Evolutionary conservation across 2,888 invertebrate species (phyloP), one percentile per base, ranked within the genome.

Genomic region (Eupithecia pulchellata): DNA sequence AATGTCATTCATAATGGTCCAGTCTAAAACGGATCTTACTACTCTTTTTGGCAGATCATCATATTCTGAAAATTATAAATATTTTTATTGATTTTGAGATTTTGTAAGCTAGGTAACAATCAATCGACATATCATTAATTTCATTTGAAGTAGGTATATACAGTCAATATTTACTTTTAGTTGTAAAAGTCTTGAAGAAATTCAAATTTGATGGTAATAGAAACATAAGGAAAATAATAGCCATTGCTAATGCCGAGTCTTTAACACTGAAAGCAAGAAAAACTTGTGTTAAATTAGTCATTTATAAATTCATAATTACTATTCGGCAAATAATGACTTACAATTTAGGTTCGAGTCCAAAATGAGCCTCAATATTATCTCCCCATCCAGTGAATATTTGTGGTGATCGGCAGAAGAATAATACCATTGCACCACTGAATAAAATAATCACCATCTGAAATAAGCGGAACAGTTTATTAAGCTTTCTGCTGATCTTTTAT

Each of bases 361-460:
- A 87, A 67, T 77, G 73, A 29, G 82, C 72, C 1, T 69, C 64
- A 34, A 91, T 83, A 36, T 20, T 34, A 66, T 90, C 89, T 25
- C 87, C 90, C 92, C 91, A 91, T n/a, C 91, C 91, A 8, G 62
- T 14, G 74, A 92, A 91, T 74, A 91, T 82, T 82, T 88, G 86
- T 1, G 91, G 91, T 1, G 90, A 87, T 52, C 91, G 87, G 64
- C 85, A 83, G 74, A 91, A 91, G 72, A 91, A 92, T 64, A 84
- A 1, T 13, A 85, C 0, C 65, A 89, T 86, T 0, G 85, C 87
- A 30, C 75, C 66, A 39, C 77, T 58, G 64, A 92, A 92, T 11
- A 91, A 72, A 52, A 89, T 61, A 4, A 90, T 81, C 8, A 91
- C 91, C 83, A 88, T 86, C 92, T 92, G 86, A 66, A 87, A 88